phyloP scores from a whole-genome alignment of 2,888 invertebrate species.

The Drosophila atroscutellata region DNA sequence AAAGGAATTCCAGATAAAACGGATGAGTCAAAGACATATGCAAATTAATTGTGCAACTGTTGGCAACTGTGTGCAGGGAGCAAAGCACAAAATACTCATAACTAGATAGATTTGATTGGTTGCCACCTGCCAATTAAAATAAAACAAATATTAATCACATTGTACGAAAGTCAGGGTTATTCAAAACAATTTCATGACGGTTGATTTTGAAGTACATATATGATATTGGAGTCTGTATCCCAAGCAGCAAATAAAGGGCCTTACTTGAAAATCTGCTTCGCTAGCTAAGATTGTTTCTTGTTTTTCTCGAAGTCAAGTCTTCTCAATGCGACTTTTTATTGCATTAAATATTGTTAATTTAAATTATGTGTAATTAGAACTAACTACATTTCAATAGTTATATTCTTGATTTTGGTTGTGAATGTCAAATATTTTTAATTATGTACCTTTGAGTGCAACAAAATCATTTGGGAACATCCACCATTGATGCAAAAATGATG shows the following conservation, averaged over 20 bases:
- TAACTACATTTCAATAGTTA: not conserved
- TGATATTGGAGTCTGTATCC: too few relatives aligned
- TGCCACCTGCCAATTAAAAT: too few relatives aligned
- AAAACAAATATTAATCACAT: too few relatives aligned
- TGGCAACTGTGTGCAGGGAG: not conserved
- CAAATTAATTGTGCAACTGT: not conserved
- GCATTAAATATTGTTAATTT: not conserved
- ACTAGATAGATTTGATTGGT: too few relatives aligned
- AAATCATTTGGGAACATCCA: not conserved
- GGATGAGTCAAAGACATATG: not conserved
- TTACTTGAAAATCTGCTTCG: fast-evolving
- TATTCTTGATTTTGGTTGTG: not conserved
- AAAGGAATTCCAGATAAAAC: not conserved
- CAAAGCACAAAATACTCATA: not conserved
- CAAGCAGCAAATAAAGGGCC: too few relatives aligned
- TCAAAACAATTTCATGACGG: too few relatives aligned
- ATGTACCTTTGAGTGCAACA: not conserved
- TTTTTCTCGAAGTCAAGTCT: not conserved
- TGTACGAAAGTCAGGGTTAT: too few relatives aligned
- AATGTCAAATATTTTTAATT: not conserved
- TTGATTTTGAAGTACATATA: too few relatives aligned
- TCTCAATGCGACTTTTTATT: not conserved
- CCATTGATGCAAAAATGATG: not conserved
- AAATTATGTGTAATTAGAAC: not conserved
- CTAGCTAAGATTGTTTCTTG: not conserved